Evolutionary conservation across 2,797 vertebrate genomes (phyloP), one percentile per base, ranked within the genome.

Genomic region (Danionella dracula): DNA sequence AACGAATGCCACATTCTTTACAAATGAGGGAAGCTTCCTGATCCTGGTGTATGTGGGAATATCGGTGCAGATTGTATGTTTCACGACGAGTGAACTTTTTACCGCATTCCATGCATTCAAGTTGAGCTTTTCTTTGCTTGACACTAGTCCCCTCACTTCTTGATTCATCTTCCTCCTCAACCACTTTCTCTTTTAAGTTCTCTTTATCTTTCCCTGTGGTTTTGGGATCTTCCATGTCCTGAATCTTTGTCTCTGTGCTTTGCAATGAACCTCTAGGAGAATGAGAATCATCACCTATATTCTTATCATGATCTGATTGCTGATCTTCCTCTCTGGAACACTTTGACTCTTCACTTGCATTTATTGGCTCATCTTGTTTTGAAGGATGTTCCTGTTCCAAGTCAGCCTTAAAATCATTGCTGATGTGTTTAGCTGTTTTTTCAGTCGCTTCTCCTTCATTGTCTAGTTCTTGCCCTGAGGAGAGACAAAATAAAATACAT

Each of bases 11-110:
- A 12, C 90, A 91, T 57, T 91, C 88, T 74, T 88, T 89, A 57
- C 90, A 91, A 70, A 85, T 87, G 27, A 90, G 88, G 4, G 88
- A 87, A 3, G 81, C 80, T 48, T 88, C 83, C 54, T 90, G 87
- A 5, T 89, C 87, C 66, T 87, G 81, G 11, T 89, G 88, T 4
- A 86, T 71, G n/a, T 91, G 90, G 21, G 87, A 88, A 80, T 91
- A 86, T 8, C 90, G 86, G 73, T 91, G 90, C 2, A 92, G 87
- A 72, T 92, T 88, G 72, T 84, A 90, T 0, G 81, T 90, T 83
- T 92, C 90, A 0, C 89, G 84, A 0, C 85, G 84, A 27, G 66
- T 83, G 72, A 92, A 92, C 10, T 10, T 70, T 76, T 85, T 84
- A n/a, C 90, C 90, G 0, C 90, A 92, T 42, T 90, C 88, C 8